Evolutionary conservation across 2,888 invertebrate genomes (phyloP), one percentile per base, ranked within the genome.

Genomic region (Phengaris arion): DNA sequence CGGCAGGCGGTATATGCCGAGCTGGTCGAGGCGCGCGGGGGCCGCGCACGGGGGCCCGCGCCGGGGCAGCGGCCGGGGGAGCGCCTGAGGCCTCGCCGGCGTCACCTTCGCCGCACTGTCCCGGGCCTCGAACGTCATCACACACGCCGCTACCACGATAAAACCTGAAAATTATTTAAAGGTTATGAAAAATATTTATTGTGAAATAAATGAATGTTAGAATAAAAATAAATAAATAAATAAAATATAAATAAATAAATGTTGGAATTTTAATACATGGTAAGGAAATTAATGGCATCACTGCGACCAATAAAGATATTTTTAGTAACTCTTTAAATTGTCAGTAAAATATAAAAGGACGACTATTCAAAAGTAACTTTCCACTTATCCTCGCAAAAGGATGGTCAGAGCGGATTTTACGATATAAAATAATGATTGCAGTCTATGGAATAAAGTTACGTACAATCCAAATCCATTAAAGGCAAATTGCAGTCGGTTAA

Each of bases 71-170:
- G 94, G 94, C 10, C 95, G 93, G 7, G 94, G 94, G 78, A 94
- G 85, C 72, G 94, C 87, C 76, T 93, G 92, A 78, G 94, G 86
- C 82, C 94, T 94, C 54, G 97, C 97, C 0, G 98, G 98, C 15
- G 98, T 97, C 75, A 98, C 97, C 77, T 92, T 92, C 0, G 98
- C 98, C 0, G 99, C 98, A 78, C 98, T 98, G 89, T 99, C 99
- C 4, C 99, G 95, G 0, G 98, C 98, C 86, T 99, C 99, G 86
- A 99, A 98, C n/a, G 99, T 99, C 97, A 99, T 98, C 75, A 99
- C 99, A 86, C 99, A 99, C 0, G 99, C 98, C 52, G 99, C 98
- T 45, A 99, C 99, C 64, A 99, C 97, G 81, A 98, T 98, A 87
- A 99, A 99, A 59, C 98, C 97, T 97, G 82, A 15, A 79, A 79